phyloP scores from a whole-genome alignment of 1,140 invertebrate genomes.

The Eriosoma lanigerum region DNA sequence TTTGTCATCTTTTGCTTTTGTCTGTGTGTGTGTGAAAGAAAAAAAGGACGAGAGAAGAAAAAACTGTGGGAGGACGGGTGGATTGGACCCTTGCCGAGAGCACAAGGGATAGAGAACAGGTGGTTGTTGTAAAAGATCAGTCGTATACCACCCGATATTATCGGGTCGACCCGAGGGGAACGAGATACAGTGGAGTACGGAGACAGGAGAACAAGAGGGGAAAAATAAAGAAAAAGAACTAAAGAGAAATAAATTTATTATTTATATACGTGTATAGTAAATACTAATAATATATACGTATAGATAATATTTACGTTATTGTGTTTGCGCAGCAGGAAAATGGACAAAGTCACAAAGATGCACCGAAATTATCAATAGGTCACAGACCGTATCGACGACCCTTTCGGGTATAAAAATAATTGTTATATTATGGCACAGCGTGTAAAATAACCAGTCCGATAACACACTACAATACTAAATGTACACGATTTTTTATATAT shows the following conservation, averaged over 20 bases:
- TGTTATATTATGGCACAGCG: too few relatives aligned
- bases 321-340: neutral
- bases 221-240: neutral
- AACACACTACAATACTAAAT: neutral
- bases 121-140: neutral
- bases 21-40: neutral
- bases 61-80: neutral
- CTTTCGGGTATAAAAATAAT: constrained; percentile 1
- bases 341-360: constrained; percentile 33
- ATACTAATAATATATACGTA: too few relatives aligned
- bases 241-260: neutral
- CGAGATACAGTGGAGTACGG: too few relatives aligned
- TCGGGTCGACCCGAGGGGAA: neutral
- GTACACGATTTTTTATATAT: neutral
- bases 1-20: neutral
- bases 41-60: neutral
- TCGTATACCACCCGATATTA: neutral
- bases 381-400: neutral
- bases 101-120: constrained; percentile 28
- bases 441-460: neutral
- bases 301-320: constrained; percentile 10
- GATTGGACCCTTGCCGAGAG: constrained; percentile 19
- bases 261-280: too few relatives aligned
- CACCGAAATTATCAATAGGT: constrained; percentile 29
- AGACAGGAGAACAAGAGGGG: too few relatives aligned